Conservation (phyloP, 2,888 invertebrate genomes). For the Horisme vitalbata region DNA sequence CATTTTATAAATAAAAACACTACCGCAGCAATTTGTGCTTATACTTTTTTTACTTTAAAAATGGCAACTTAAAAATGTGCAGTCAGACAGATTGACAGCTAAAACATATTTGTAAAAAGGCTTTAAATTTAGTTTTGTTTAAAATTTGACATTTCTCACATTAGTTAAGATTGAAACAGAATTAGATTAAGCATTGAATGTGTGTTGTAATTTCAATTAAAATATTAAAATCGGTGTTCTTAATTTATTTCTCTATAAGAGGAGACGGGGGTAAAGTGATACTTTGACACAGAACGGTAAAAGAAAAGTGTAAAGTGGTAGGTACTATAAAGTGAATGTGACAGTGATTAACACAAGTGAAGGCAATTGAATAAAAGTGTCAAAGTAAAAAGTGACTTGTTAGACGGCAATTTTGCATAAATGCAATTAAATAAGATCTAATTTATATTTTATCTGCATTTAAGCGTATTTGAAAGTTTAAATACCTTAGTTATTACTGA, state of each 20-base stretch:
- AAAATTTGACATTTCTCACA: slow-evolving; percentile 4
- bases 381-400: slow-evolving; percentile 9
- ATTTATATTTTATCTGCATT: slow-evolving; percentile 22
- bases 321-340: slow-evolving; percentile 15
- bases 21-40: too few species aligned
- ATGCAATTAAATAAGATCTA: slow-evolving; percentile 17
- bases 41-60: too few species aligned
- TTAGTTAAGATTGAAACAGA: slow-evolving; percentile 3
- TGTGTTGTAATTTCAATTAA: slow-evolving; percentile 15
- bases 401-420: slow-evolving; percentile 3
- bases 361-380: slow-evolving; percentile 9
- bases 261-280: slow-evolving; percentile 1
- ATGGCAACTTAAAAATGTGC: slow-evolving; percentile 2
- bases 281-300: slow-evolving; percentile 3
- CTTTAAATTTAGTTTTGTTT: not conserved
- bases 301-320: slow-evolving; percentile 10
- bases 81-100: slow-evolving; percentile 13
- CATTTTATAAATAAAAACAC: too few species aligned
- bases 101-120: slow-evolving; percentile 9
- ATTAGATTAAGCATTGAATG: slow-evolving; percentile 9
- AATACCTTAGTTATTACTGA: slow-evolving; percentile 6
- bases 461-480: slow-evolving; percentile 19
- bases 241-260: slow-evolving; percentile 6
- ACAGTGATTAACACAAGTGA: slow-evolving; percentile 15
- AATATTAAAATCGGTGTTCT: slow-evolving; percentile 15